Evolutionary conservation across 1,140 invertebrate species (phyloP).

Genomic region (Lordiphosa stackelbergi): DNA sequence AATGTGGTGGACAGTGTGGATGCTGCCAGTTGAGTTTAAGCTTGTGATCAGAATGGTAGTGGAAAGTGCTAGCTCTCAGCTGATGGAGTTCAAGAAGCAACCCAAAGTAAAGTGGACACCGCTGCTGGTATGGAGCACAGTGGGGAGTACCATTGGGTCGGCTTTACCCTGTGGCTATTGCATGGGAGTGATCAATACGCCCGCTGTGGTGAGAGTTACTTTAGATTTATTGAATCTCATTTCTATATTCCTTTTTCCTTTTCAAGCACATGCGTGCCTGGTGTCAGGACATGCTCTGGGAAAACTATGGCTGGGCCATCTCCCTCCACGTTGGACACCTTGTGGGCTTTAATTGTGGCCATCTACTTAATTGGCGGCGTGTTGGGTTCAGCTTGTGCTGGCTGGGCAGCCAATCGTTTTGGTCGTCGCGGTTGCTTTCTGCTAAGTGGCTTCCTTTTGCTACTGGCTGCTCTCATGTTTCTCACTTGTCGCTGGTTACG

Average conservation of each 20-base stretch:
- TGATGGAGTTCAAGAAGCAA: constrained; percentile 7
- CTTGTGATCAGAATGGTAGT: background rate
- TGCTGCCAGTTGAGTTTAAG: background rate
- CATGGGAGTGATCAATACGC: constrained; percentile 91
- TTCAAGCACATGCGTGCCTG: constrained; percentile 83
- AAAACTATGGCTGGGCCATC: constrained; percentile 79
- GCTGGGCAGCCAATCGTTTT: constrained; percentile 84
- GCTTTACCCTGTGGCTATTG: constrained; percentile 92
- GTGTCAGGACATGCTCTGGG: constrained; percentile 82
- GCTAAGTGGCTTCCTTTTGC: constrained; percentile 39
- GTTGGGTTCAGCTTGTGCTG: constrained; percentile 84
- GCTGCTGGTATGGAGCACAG: constrained; percentile 43
- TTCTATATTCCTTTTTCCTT: background rate
- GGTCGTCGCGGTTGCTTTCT: constrained; percentile 77
- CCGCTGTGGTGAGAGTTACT: constrained; percentile 26
- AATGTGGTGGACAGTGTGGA: too few species aligned
- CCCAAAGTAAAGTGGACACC: constrained; percentile 31
- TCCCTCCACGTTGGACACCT: constrained; percentile 79
- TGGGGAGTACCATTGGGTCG: constrained; percentile 84
- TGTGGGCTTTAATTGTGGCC: constrained; percentile 88
- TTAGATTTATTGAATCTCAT: background rate
- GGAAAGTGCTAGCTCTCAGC: constrained; percentile 10
- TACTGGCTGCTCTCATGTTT: constrained; percentile 79
- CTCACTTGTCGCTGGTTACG: constrained; percentile 79
- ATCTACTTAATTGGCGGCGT: constrained; percentile 88